Base-by-base conservation (phyloP, 2,113 vertebrate genomes). In the Strix uralensis region DNA sequence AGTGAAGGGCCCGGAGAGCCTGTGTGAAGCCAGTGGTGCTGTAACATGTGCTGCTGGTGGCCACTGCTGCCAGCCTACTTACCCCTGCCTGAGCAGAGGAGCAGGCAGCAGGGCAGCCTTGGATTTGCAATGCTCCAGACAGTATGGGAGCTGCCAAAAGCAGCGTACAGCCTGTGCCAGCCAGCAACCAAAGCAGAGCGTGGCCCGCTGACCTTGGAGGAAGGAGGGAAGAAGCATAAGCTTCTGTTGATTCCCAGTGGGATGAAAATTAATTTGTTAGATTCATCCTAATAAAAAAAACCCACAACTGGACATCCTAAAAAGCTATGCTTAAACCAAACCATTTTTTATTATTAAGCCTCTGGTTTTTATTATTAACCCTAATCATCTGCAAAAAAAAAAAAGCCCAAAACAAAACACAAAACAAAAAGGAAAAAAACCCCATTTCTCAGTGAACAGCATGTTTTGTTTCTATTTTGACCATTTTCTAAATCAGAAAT, bases 401-500 rank as follows among this genome's bases (percentile, higher is more conserved):
- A 59, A n/a, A 26, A 12, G 7, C 2, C 23, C 11, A 19, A 54
- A 46, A 21, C 29, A 69, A 51, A 86, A 58, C 9, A 22, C 19
- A 75, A 84, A 86, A 30, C 0, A 49, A 18, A 13, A 18, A 36
- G 42, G 8, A 21, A 11, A n/a, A 26, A 44, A 32, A 44, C 3
- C 40, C 40, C 5, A 16, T 62, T 93, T 86, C 38, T 83, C 15
- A 49, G 20, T 69, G 57, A 86, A 52, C 42, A 73, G 21, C 10
- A 15, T 21, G n/a, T 38, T 93, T 85, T 93, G 36, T 94, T 92
- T 85, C 74, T 92, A 7, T 82, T 86, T 88, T 80, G 47, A 71
- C 44, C 22, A 7, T 49, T 66, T 74, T 55, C 59, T 86, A 86
- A 81, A 51, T 70, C 66, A 88, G 51, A 86, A 70, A 54, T 42